Conservation (phyloP, 2,888 invertebrate species). For the Lordiphosa andalusiaca region DNA sequence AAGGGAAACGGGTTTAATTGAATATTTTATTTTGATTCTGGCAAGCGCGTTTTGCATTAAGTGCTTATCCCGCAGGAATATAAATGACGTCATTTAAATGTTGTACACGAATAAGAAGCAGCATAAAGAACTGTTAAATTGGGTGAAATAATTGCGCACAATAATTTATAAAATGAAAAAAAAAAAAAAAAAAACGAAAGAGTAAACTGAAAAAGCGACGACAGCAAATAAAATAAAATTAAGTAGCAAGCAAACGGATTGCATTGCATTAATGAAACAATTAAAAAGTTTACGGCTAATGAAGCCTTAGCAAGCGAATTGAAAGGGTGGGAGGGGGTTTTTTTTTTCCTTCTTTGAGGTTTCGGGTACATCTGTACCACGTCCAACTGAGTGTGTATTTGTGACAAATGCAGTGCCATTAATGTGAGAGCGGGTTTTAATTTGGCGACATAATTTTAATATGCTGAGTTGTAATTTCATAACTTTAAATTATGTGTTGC, state of each 20-base stretch:
- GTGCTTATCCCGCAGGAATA: conserved; percentile 70
- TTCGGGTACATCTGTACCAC: background rate
- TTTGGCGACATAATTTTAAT: too few relatives aligned
- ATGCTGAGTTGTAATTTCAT: too few relatives aligned
- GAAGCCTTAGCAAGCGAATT: conserved; percentile 57
- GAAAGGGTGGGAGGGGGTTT: background rate
- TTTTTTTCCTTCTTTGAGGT: background rate
- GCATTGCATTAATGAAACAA: conserved; percentile 72
- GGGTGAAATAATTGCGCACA: conserved; percentile 71
- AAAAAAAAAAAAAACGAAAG: background rate
- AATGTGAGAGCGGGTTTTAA: too few relatives aligned
- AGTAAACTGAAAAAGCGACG: conserved; percentile 21
- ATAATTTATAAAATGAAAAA: conserved; percentile 52
- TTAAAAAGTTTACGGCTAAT: conserved; percentile 65
- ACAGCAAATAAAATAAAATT: conserved; percentile 70
- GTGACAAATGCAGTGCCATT: too few relatives aligned
- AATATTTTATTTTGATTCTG: conserved; percentile 67
- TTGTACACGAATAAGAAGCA: conserved; percentile 41
- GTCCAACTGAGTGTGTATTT: too few relatives aligned
- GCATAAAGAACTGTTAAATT: conserved; percentile 66
- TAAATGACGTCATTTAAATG: conserved; percentile 71
- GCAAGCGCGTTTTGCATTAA: conserved; percentile 59
- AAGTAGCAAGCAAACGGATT: conserved; percentile 68
- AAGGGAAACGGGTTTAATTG: conserved; percentile 65
- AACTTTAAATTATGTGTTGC: too few relatives aligned